Percentiles rank a stretch among this genome's conserved stretches.
phyloP scores from a whole-genome alignment of 2,113 vertebrate genomes.

The Callospermophilus lateralis region DNA sequence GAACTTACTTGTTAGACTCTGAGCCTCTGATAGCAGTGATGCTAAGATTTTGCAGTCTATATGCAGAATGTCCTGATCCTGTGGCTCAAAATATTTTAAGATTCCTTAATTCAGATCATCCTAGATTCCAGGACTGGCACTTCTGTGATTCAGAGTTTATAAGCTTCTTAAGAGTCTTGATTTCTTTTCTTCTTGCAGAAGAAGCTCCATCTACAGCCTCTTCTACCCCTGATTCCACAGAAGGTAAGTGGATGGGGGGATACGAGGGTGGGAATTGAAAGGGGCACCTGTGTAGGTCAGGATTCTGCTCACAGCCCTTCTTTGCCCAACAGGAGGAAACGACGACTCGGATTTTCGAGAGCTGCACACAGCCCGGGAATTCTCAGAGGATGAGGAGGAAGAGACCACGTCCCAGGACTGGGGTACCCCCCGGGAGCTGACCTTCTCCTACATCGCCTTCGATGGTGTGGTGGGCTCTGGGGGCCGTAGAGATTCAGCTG shows the following conservation, averaged over 20 bases:
- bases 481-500: slow-evolving; percentile 74
- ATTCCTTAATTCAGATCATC: neutral
- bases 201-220: slow-evolving; percentile 87
- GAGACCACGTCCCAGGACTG: slow-evolving; percentile 90
- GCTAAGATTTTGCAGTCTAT: neutral
- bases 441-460: slow-evolving; percentile 94
- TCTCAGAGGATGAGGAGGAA: slow-evolving; percentile 92
- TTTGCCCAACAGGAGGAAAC: slow-evolving; percentile 89
- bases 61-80: neutral
- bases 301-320: neutral
- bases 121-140: neutral
- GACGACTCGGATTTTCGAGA: slow-evolving; percentile 94
- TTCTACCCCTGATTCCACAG: slow-evolving; percentile 87
- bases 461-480: slow-evolving; percentile 83
- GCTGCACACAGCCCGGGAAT: slow-evolving; percentile 93
- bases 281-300: neutral
- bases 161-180: slow-evolving; percentile 25
- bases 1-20: slow-evolving; percentile 4
- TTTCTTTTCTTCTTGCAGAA: slow-evolving; percentile 77
- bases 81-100: neutral
- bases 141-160: neutral
- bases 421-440: slow-evolving; percentile 93
- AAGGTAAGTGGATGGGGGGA: slow-evolving; percentile 78
- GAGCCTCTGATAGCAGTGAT: neutral
- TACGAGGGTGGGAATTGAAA: neutral